phyloP scores from a whole-genome alignment of 2,888 invertebrate species.

The Phaedon cochleariae region DNA sequence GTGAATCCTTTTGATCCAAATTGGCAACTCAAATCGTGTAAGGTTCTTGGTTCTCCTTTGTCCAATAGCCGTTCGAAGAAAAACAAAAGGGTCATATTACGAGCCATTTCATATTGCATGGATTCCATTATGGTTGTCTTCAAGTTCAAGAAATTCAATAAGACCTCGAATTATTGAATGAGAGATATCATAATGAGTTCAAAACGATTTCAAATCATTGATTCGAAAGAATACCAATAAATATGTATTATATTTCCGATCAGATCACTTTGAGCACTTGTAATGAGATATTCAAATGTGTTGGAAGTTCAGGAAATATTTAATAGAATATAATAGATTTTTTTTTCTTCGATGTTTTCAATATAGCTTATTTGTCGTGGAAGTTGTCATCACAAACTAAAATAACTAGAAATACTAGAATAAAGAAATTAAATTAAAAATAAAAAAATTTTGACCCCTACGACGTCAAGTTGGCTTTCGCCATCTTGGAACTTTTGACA shows the following conservation, averaged over 20 bases:
- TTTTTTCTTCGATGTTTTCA: neutral
- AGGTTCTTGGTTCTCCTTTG: constrained; percentile 93
- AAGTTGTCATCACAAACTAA: neutral
- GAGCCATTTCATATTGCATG: constrained; percentile 91
- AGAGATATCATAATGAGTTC: neutral
- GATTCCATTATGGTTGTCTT: constrained; percentile 75
- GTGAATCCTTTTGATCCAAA: constrained; percentile 99
- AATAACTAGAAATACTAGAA: neutral
- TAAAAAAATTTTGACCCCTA: constrained; percentile 49
- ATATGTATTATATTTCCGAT: neutral
- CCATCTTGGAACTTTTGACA: constrained; percentile 57
- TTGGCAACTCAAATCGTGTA: constrained; percentile 98
- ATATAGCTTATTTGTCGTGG: neutral
- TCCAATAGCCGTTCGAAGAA: constrained; percentile 98
- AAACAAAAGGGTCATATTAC: constrained; percentile 96
- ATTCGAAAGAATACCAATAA: neutral
- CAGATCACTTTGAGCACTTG: neutral
- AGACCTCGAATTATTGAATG: no score
- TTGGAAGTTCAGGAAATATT: neutral
- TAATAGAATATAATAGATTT: no score
- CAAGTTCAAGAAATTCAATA: no score
- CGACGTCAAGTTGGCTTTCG: constrained; percentile 59
- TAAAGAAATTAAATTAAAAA: constrained; percentile 37
- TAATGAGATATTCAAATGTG: neutral
- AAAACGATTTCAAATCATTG: no score